Conservation (phyloP, 2,888 invertebrate species). For the Coelopa pilipes region DNA sequence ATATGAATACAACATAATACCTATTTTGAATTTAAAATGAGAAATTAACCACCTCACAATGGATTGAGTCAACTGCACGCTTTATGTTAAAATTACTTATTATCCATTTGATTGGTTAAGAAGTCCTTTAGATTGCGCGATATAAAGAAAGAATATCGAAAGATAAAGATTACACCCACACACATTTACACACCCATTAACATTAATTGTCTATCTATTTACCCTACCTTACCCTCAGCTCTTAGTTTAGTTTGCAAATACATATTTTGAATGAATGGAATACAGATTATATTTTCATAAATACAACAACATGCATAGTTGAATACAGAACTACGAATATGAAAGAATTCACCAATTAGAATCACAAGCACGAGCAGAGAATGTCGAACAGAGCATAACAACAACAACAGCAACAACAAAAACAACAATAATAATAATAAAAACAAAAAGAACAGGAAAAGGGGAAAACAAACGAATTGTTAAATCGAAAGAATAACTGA, state of each 20-base stretch:
- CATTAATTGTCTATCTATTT: background rate
- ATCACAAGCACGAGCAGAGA: background rate
- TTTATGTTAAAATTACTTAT: conserved; percentile 31
- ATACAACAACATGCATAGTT: no score
- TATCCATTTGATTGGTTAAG: background rate
- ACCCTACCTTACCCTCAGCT: background rate
- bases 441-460: background rate
- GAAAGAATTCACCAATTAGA: no score
- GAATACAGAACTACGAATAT: no score
- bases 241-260: background rate
- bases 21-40: conserved; percentile 8
- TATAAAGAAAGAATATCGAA: no score
- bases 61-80: conserved; percentile 12
- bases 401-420: background rate
- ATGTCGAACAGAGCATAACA: background rate
- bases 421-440: no score
- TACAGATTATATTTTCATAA: conserved; percentile 7
- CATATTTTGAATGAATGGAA: conserved; percentile 1
- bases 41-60: background rate
- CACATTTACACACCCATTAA: conserved; percentile 1
- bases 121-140: no score
- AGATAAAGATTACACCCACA: background rate
- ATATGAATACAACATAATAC: conserved; percentile 10
- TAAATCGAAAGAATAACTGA: background rate
- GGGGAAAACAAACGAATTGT: conserved; percentile 1